Conservation (phyloP, 2,113 vertebrate genomes). For the Ceratotherium simum region DNA sequence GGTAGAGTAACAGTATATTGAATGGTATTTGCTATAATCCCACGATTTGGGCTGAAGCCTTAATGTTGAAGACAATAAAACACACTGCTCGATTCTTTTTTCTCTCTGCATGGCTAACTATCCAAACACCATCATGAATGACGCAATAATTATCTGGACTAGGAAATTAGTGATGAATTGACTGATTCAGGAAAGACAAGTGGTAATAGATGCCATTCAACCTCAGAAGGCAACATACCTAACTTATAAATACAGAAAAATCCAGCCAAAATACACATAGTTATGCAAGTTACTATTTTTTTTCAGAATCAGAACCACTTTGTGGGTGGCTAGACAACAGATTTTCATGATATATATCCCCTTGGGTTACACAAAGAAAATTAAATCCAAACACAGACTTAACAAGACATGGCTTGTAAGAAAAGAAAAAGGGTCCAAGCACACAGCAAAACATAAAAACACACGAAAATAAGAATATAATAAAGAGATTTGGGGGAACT, state of each 20-base stretch:
- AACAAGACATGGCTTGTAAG: not conserved
- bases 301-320: conserved; percentile 28
- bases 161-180: conserved; percentile 9
- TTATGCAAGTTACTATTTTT: not conserved
- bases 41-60: not conserved
- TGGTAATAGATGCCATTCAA: not conserved
- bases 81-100: not conserved
- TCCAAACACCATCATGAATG: not conserved
- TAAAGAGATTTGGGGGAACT: not conserved
- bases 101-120: not conserved
- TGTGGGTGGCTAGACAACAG: not conserved
- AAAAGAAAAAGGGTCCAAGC: not conserved
- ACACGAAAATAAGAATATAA: not conserved
- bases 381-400: conserved; percentile 19
- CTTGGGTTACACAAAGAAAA: conserved; percentile 9
- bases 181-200: not conserved
- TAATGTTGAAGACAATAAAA: conserved; percentile 5
- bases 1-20: not conserved
- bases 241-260: conserved; percentile 20
- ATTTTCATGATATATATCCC: not conserved
- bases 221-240: not conserved
- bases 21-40: not conserved
- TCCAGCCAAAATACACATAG: not conserved
- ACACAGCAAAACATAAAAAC: not conserved
- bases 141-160: not conserved